Conservation (phyloP, 2,888 invertebrate genomes). For the Lithophane leautieri region DNA sequence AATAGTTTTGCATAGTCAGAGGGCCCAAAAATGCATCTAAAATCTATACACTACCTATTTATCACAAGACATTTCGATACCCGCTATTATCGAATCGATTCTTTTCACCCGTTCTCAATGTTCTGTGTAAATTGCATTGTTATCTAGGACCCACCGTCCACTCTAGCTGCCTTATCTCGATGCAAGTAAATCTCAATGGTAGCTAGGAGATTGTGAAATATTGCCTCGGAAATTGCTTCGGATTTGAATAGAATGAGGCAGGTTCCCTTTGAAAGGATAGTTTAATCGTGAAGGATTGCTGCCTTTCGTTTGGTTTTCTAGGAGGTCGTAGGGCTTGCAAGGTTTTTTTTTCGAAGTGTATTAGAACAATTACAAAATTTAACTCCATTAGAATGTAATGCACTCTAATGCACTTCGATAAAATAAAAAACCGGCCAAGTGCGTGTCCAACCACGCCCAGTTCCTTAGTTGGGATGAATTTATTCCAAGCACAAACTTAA, state of each 20-base stretch:
- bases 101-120: constrained; percentile 67
- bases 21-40: not conserved
- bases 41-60: not conserved
- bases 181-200: constrained; percentile 78
- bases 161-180: constrained; percentile 80
- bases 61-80: constrained; percentile 25
- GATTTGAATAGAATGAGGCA: constrained; percentile 69
- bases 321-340: constrained; percentile 1
- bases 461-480: too few relatives aligned
- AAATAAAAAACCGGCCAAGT: too few relatives aligned
- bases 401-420: too few relatives aligned
- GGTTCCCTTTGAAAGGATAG: constrained; percentile 65
- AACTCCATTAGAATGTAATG: not conserved
- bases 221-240: constrained; percentile 75
- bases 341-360: not conserved
- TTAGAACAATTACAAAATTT: not conserved
- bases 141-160: constrained; percentile 75
- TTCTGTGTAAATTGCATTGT: constrained; percentile 85
- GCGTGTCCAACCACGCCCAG: too few relatives aligned
- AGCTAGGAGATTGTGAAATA: constrained; percentile 76
- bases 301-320: constrained; percentile 39
- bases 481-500: too few relatives aligned
- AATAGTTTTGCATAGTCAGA: not conserved
- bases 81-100: constrained; percentile 46
- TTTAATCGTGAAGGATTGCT: constrained; percentile 63